Percentiles rank a stretch among this genome's conserved stretches.
Evolutionary conservation across 2,113 vertebrate genomes (phyloP).

Genomic region (Forbesichthys papilliferus): DNA sequence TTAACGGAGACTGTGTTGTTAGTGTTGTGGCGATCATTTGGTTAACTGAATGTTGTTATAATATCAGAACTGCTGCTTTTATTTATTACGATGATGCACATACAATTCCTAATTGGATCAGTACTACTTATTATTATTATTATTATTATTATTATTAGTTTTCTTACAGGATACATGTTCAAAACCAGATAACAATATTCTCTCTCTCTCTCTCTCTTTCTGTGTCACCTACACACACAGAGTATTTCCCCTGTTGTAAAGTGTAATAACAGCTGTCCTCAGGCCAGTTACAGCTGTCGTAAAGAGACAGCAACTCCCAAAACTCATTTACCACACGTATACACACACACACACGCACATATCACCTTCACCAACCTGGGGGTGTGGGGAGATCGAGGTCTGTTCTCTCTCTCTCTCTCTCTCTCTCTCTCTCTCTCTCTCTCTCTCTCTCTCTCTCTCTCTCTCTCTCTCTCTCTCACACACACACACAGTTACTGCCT

Average conservation of each 20-base stretch:
- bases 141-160: background rate
- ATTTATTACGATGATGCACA: slow-evolving; percentile 18
- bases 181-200: slow-evolving; percentile 4
- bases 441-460: slow-evolving; percentile 22
- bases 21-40: slow-evolving; percentile 3
- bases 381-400: slow-evolving; percentile 33
- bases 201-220: slow-evolving; percentile 18
- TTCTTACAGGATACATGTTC: slow-evolving; percentile 21
- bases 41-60: background rate
- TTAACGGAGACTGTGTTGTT: slow-evolving; percentile 5
- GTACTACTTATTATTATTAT: background rate
- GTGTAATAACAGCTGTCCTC: slow-evolving; percentile 73
- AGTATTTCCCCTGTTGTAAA: slow-evolving; percentile 68
- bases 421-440: slow-evolving; percentile 2
- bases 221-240: slow-evolving; percentile 21
- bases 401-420: slow-evolving; percentile 21
- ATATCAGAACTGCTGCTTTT: slow-evolving; percentile 14
- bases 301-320: slow-evolving; percentile 73
- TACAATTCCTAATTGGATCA: slow-evolving; percentile 14
- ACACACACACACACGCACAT: slow-evolving; percentile 23
- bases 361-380: slow-evolving; percentile 25
- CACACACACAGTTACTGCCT: too few relatives aligned
- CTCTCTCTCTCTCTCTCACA: slow-evolving; percentile 19
- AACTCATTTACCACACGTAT: slow-evolving; percentile 63
- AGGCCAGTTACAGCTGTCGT: slow-evolving; percentile 70